Evolutionary conservation across 2,797 vertebrate genomes (phyloP).

Genomic region (Parauchenoglanis punctatus): DNA sequence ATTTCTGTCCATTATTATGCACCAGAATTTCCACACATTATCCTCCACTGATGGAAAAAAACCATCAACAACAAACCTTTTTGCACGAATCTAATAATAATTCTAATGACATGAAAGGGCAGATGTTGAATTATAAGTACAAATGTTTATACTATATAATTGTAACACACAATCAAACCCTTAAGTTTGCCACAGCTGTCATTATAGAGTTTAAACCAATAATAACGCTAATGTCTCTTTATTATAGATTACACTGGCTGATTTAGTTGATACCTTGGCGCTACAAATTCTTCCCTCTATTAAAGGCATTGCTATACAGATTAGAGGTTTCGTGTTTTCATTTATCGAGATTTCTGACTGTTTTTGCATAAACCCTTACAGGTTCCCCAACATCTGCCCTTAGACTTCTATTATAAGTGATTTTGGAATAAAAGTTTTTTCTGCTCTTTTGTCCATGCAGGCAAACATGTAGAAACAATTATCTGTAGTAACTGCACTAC

Average conservation of each 20-base stretch:
- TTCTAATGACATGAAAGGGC: neutral
- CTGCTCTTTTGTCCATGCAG: neutral
- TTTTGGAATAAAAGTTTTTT: too few relatives aligned
- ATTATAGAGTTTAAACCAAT: neutral
- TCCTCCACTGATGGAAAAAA: neutral
- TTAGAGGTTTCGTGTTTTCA: neutral
- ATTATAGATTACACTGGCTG: neutral
- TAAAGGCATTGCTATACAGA: neutral
- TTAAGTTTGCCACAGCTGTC: neutral
- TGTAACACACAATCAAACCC: neutral
- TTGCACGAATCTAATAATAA: neutral
- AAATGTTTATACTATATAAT: neutral
- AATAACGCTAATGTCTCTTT: neutral
- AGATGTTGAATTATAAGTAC: neutral
- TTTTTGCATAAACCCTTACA: neutral
- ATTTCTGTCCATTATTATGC: neutral
- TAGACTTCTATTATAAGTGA: neutral
- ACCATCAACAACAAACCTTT: neutral
- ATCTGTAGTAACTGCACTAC: neutral
- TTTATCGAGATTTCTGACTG: neutral
- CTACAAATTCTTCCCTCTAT: neutral
- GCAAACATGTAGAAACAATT: neutral
- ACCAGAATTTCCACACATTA: neutral
- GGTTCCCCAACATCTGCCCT: neutral
- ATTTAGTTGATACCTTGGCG: neutral